A percentile compares a stretch with the other conserved stretches of the same genome.
Evolutionary conservation across 2,113 vertebrate species (phyloP).

Genomic region (Cryptotis parvus): DNA sequence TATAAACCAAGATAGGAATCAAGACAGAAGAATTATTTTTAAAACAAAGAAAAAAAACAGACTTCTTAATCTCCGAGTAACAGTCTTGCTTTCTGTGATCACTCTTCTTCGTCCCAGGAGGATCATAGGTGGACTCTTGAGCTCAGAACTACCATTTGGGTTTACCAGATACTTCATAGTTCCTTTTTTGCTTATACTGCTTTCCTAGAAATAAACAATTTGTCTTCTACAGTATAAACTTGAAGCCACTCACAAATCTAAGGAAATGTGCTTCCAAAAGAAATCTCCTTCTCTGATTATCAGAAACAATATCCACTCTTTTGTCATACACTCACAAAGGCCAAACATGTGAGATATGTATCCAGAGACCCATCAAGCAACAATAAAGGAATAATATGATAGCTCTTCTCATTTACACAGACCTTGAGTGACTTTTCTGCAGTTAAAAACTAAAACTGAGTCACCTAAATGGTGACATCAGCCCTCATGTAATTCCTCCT

Average conservation of each 20-base stretch:
- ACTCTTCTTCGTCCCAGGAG: neutral
- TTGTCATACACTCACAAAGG: neutral
- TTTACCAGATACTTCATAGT: neutral
- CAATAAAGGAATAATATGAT: neutral
- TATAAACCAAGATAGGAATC: conserved; percentile 38
- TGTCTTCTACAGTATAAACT: neutral
- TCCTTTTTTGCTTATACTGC: neutral
- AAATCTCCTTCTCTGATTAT: neutral
- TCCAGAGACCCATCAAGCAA: conserved; percentile 7
- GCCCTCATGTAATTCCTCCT: neutral
- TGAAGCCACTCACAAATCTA: conserved; percentile 19
- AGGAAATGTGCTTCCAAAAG: conserved; percentile 14
- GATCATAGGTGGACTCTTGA: neutral
- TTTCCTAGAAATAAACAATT: conserved; percentile 19
- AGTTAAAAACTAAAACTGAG: neutral
- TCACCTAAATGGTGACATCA: neutral
- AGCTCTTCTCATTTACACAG: neutral
- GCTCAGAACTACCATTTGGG: neutral
- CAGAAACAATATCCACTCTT: neutral
- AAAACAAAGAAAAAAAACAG: neutral
- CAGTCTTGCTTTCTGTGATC: neutral
- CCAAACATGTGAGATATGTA: neutral
- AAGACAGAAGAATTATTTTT: neutral
- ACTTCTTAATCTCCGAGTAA: neutral
- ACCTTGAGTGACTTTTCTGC: conserved; percentile 4